Percentiles rank a stretch among this genome's conserved stretches.
Evolutionary conservation across 2,113 vertebrate species (phyloP).

Genomic region (Forbesichthys agassizii): DNA sequence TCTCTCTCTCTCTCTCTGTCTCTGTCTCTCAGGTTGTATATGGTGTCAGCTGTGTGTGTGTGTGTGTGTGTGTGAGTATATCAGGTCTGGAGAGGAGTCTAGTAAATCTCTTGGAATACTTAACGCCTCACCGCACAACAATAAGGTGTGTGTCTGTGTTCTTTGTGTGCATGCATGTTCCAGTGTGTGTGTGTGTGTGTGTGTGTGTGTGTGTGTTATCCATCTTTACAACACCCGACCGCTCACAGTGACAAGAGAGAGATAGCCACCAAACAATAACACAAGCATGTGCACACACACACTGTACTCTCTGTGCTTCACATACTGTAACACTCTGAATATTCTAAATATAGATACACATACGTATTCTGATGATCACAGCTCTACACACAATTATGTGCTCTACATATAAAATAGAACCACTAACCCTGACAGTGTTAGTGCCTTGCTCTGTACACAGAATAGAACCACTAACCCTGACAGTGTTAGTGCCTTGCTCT

Average conservation of each 20-base stretch:
- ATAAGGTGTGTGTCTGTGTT: slow-evolving; percentile 19
- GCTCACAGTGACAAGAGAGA: slow-evolving; percentile 51
- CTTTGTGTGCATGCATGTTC: slow-evolving; percentile 2
- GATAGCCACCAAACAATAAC: slow-evolving; percentile 55
- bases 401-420: too few relatives aligned
- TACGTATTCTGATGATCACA: too few relatives aligned
- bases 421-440: too few relatives aligned
- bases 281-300: slow-evolving; percentile 31
- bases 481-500: too few relatives aligned
- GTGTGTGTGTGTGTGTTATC: slow-evolving; percentile 25
- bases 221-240: slow-evolving; percentile 61
- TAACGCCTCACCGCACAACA: slow-evolving; percentile 37
- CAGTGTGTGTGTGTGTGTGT: slow-evolving; percentile 11
- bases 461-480: too few relatives aligned
- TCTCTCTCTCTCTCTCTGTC: background rate
- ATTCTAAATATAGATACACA: too few relatives aligned
- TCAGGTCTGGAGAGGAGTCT: slow-evolving; percentile 35
- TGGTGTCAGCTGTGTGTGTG: background rate
- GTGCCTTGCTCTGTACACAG: too few relatives aligned
- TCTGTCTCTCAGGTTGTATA: background rate
- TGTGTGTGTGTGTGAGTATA: slow-evolving; percentile 8
- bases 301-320: background rate
- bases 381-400: too few relatives aligned
- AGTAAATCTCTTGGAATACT: slow-evolving; percentile 46
- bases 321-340: too few relatives aligned